Conservation (phyloP, 2,888 invertebrate species). For the Artemia sp. region DNA sequence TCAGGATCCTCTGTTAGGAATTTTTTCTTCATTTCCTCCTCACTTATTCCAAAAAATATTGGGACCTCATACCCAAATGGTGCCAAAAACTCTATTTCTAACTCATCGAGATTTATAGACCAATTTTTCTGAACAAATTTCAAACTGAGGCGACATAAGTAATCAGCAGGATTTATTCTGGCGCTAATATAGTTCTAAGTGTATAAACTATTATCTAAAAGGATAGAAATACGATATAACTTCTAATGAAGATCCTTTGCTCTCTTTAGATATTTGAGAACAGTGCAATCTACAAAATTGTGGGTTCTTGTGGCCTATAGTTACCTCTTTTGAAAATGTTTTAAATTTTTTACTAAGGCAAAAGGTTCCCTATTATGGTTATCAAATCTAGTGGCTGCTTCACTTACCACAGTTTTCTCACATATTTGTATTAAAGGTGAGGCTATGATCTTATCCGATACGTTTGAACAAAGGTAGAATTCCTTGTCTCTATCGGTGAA, state of each 20-base stretch:
- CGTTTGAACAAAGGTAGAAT: conserved; percentile 3
- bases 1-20: too few relatives aligned
- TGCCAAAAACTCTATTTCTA: too few relatives aligned
- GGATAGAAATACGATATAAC: not conserved
- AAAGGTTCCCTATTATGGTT: too few relatives aligned
- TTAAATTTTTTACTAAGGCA: too few relatives aligned
- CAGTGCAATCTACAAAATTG: not conserved
- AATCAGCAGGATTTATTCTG: not conserved
- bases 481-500: not conserved
- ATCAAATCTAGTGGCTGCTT: not conserved
- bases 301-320: too few relatives aligned
- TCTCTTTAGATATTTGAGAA: not conserved
- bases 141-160: too few relatives aligned
- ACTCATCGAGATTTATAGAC: too few relatives aligned
- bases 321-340: too few relatives aligned
- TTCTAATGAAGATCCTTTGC: conserved; percentile 3
- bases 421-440: not conserved
- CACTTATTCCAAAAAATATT: too few relatives aligned
- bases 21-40: too few relatives aligned
- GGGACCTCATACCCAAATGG: too few relatives aligned
- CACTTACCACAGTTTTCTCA: not conserved
- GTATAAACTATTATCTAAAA: not conserved
- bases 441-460: conserved; percentile 1
- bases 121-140: too few relatives aligned
- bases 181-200: not conserved